These are phyloP conservation scores for Zaprionus camerounensis DNA, from an alignment of 1,140 invertebrate species.

Conservation along the genomic window DNA sequence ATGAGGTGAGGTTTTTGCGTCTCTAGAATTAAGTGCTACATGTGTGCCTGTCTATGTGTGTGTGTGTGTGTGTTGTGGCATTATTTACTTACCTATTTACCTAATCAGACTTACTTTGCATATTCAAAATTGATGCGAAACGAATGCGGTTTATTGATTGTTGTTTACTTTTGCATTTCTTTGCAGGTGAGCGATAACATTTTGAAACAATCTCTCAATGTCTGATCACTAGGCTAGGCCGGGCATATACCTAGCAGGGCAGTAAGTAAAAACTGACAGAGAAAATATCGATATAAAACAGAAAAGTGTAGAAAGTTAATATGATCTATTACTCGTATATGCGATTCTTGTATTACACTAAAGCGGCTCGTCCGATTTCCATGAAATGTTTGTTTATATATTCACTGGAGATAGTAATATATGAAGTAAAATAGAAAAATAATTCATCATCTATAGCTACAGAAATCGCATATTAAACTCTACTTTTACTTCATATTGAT, in stretches of 20 bases:
- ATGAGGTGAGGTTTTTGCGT: conserved; percentile 24
- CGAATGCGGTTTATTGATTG: conserved; percentile 58
- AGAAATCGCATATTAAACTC: too few species aligned
- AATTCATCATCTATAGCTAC: too few species aligned
- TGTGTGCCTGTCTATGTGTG: neutral
- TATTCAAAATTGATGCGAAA: conserved; percentile 54
- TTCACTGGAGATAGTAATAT: too few species aligned
- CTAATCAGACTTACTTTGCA: conserved; percentile 40
- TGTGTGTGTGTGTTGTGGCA: conserved; percentile 7
- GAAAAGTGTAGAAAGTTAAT: neutral
- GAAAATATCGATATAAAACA: neutral
- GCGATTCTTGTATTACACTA: too few species aligned
- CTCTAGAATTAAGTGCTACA: conserved; percentile 9
- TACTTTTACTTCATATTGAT: too few species aligned
- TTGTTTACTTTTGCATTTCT: conserved; percentile 60
- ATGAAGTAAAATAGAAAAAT: too few species aligned
- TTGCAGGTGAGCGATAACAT: conserved; percentile 71
- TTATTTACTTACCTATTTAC: conserved; percentile 16
- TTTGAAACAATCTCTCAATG: conserved; percentile 12
- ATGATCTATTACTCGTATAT: too few species aligned
- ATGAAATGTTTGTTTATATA: too few species aligned
- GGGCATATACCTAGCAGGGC: conserved; percentile 10
- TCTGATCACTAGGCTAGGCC: neutral
- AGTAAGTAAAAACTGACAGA: conserved; percentile 34
- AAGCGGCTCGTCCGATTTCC: too few species aligned